Percentiles rank a stretch among this genome's conserved stretches.
These are phyloP conservation scores for Brachionus rotundiformis DNA, from an alignment of 1,140 invertebrate species.

Conservation along the genomic window DNA sequence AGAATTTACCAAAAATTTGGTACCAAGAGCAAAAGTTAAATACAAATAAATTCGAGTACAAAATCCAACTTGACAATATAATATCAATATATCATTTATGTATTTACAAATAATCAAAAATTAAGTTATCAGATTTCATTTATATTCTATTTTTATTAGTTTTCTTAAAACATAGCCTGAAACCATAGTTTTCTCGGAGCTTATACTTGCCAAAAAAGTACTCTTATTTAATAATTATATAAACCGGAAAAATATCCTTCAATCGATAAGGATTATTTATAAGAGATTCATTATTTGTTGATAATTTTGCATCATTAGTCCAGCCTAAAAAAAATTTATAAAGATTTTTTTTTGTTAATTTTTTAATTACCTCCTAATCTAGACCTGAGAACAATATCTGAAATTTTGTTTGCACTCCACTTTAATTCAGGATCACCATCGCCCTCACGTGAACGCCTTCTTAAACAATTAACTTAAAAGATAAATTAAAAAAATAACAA, in stretches of 20 bases:
- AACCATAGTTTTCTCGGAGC: no score
- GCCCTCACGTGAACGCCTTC: neutral
- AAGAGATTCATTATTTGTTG: neutral
- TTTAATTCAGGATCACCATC: neutral
- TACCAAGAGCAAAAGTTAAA: no score
- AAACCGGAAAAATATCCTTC: conserved; percentile 20
- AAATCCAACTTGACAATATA: no score
- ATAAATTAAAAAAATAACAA: neutral
- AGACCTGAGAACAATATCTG: conserved; percentile 26
- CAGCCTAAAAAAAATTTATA: neutral
- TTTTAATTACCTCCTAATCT: conserved; percentile 47
- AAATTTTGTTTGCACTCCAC: conserved; percentile 40
- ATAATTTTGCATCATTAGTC: conserved; percentile 28
- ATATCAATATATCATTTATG: no score
- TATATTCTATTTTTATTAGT: no score
- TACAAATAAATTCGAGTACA: no score
- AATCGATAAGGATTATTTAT: conserved; percentile 6
- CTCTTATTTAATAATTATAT: no score
- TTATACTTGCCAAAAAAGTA: no score
- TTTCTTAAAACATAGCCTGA: no score
- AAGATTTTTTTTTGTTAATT: no score
- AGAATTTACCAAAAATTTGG: no score
- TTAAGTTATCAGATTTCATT: no score
- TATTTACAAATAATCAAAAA: neutral
- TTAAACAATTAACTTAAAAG: neutral